These are phyloP conservation scores for Pithys albifrons DNA, from an alignment of 2,113 vertebrate species.

Conservation along the genomic window DNA sequence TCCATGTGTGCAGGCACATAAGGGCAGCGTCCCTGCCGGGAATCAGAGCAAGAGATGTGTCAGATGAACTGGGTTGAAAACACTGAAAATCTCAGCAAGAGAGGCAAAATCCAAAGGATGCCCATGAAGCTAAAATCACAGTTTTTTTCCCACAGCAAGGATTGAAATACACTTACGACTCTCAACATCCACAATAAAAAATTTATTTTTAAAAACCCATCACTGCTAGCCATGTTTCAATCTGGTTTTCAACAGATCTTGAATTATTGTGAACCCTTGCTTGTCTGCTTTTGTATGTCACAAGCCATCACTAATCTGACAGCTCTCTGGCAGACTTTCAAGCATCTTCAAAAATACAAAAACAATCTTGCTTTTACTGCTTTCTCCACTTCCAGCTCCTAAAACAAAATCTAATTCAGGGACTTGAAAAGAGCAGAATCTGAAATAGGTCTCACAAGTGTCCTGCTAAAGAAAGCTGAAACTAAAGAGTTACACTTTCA, in stretches of 20 bases:
- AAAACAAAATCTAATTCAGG: not conserved
- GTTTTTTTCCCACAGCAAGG: not conserved
- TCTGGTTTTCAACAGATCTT: conserved; percentile 14
- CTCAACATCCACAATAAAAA: not conserved
- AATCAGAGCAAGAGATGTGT: not conserved
- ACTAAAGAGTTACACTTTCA: not conserved
- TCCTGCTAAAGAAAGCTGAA: not conserved
- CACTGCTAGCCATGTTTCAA: not conserved
- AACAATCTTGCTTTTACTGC: not conserved
- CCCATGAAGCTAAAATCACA: not conserved
- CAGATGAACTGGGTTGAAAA: not conserved
- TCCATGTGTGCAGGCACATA: rapidly evolving
- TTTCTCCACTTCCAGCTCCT: not conserved
- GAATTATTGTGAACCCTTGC: not conserved
- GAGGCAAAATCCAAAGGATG: not conserved
- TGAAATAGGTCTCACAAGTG: not conserved
- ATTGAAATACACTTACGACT: not conserved
- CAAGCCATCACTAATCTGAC: conserved; percentile 4
- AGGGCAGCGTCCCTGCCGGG: not conserved
- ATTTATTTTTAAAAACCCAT: not conserved
- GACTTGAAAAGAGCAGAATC: not conserved
- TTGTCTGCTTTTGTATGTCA: conserved; percentile 3
- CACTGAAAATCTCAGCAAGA: not conserved
- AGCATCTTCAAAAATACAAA: conserved; percentile 17
- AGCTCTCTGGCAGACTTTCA: conserved; percentile 27